Evolutionary conservation across 2,888 invertebrate genomes (phyloP).

Genomic region (Alviniconcha strummeri): DNA sequence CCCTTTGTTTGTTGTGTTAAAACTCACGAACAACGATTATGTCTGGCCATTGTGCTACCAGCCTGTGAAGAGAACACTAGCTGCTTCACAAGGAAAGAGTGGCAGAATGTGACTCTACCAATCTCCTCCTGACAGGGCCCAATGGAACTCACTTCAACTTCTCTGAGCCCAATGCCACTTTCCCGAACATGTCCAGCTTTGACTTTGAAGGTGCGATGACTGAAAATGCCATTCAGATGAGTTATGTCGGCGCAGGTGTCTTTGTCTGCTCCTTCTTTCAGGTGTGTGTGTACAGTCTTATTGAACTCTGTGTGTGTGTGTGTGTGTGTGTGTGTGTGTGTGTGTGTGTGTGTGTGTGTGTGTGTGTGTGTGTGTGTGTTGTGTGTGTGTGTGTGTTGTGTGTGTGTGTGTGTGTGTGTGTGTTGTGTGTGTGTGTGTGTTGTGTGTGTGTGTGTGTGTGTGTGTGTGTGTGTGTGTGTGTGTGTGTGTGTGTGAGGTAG

Average conservation of each 20-base stretch:
- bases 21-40: too few relatives aligned
- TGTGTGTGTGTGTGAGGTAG: too few relatives aligned
- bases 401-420: conserved; percentile 1
- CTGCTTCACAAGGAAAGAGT: too few relatives aligned
- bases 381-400: neutral
- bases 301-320: too few relatives aligned
- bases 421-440: neutral
- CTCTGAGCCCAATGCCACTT: neutral
- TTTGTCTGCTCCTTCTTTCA: conserved; percentile 72
- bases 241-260: conserved; percentile 75
- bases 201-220: conserved; percentile 56
- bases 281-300: conserved; percentile 41
- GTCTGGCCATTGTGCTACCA: too few relatives aligned
- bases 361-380: conserved; percentile 7
- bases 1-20: too few relatives aligned
- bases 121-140: conserved; percentile 16
- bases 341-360: neutral
- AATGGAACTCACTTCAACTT: conserved; percentile 25
- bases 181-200: conserved; percentile 16
- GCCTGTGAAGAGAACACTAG: too few relatives aligned
- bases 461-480: too few relatives aligned
- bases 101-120: too few relatives aligned
- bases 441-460: neutral
- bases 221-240: conserved; percentile 65
- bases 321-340: neutral